Evolutionary conservation across 2,888 invertebrate species (phyloP).

Genomic region (Thecophora atra): DNA sequence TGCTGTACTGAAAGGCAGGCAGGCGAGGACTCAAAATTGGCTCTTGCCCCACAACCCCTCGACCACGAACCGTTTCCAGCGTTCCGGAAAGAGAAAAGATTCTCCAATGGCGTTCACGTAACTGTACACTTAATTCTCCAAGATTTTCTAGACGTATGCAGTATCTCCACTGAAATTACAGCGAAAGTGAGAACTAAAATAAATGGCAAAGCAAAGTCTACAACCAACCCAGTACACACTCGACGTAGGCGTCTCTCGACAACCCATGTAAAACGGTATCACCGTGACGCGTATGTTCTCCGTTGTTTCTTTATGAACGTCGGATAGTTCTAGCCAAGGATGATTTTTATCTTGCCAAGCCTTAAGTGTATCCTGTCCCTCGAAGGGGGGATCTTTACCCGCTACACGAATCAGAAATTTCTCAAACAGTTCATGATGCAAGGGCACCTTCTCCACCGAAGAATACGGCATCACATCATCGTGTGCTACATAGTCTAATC

Average conservation of each 20-base stretch:
- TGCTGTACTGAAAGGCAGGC: slow-evolving; percentile 98
- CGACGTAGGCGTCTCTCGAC: slow-evolving; percentile 88
- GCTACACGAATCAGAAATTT: slow-evolving; percentile 87
- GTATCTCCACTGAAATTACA: slow-evolving; percentile 85
- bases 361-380: slow-evolving; percentile 86
- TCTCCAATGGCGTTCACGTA: slow-evolving; percentile 97
- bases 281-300: slow-evolving; percentile 90
- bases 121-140: slow-evolving; percentile 86
- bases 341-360: slow-evolving; percentile 98
- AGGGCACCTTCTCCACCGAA: slow-evolving; percentile 82
- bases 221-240: slow-evolving; percentile 80
- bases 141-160: slow-evolving; percentile 96
- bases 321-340: slow-evolving; percentile 95
- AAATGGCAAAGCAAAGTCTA: not conserved
- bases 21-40: slow-evolving; percentile 86
- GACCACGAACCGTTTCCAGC: slow-evolving; percentile 90
- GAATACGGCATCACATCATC: slow-evolving; percentile 96
- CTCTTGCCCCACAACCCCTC: slow-evolving; percentile 97
- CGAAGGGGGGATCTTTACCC: slow-evolving; percentile 85
- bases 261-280: slow-evolving; percentile 98
- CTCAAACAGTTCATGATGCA: slow-evolving; percentile 96
- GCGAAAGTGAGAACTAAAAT: not conserved
- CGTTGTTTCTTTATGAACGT: slow-evolving; percentile 97
- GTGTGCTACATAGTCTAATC: slow-evolving; percentile 97
- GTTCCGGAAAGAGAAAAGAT: slow-evolving; percentile 95